Percentiles rank a stretch among this genome's conserved stretches.
Conservation (phyloP, 2,113 vertebrate species). For the Anhinga rufa region DNA sequence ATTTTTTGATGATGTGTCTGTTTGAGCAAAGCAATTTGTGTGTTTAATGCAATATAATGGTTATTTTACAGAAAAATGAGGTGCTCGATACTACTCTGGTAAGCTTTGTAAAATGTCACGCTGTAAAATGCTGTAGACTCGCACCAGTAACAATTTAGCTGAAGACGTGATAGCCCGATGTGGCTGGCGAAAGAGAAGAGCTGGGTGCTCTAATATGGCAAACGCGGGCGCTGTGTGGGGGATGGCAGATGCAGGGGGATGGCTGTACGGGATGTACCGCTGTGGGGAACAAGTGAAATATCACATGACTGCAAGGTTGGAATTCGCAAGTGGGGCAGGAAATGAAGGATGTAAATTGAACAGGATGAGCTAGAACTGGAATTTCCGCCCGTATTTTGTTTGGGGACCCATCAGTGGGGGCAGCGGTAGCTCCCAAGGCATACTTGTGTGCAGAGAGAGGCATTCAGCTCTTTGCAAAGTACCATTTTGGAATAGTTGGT, state of each 20-base stretch:
- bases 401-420: background rate
- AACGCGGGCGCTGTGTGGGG: background rate
- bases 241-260: background rate
- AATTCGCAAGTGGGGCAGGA: background rate
- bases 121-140: background rate
- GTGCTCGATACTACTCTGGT: background rate
- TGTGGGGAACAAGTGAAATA: background rate
- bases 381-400: background rate
- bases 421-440: background rate
- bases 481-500: background rate
- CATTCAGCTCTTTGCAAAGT: background rate
- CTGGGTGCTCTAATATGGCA: background rate
- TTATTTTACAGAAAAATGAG: background rate
- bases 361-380: background rate
- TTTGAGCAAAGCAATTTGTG: background rate
- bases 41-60: background rate
- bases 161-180: background rate
- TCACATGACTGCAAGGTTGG: background rate
- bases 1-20: background rate
- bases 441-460: accelerated
- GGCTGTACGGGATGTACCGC: background rate
- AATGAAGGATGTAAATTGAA: background rate
- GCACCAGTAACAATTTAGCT: background rate
- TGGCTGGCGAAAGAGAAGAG: background rate
- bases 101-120: background rate